Evolutionary conservation across 2,888 invertebrate genomes (phyloP).

Genomic region (Notodonta dromedarius): DNA sequence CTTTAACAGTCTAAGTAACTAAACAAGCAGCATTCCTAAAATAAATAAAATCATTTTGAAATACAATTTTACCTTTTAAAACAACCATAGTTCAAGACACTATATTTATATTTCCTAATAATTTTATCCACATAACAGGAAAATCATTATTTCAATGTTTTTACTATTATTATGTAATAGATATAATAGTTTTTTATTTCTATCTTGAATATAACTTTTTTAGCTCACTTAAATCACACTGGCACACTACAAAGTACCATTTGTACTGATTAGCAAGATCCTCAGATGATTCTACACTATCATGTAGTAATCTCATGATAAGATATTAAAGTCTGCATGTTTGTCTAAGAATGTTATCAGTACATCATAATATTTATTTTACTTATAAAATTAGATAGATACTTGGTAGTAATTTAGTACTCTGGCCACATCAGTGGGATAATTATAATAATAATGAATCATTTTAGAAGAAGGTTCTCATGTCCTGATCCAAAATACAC

Average conservation of each 20-base stretch:
- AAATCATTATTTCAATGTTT: no score
- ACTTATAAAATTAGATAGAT: neutral
- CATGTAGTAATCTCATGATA: conserved; percentile 59
- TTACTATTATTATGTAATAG: no score
- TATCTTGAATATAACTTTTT: neutral
- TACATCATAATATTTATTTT: conserved; percentile 53
- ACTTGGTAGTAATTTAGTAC: conserved; percentile 33
- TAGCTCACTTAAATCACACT: conserved; percentile 10
- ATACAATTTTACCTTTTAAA: no score
- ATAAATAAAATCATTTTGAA: no score
- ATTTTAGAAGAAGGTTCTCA: conserved; percentile 52
- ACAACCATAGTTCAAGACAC: no score
- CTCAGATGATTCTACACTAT: conserved; percentile 43
- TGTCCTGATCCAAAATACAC: conserved; percentile 57
- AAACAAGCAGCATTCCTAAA: no score
- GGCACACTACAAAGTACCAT: conserved; percentile 13
- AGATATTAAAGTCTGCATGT: conserved; percentile 50
- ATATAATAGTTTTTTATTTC: neutral
- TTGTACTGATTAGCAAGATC: conserved; percentile 47
- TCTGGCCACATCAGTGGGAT: conserved; percentile 30
- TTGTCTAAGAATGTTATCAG: conserved; percentile 46
- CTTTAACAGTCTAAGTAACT: no score
- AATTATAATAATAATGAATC: conserved; percentile 42
- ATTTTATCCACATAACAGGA: no score
- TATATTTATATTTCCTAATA: no score